Base-by-base conservation (phyloP, 2,888 invertebrate species). In the Exephanes ischioxanthus region DNA sequence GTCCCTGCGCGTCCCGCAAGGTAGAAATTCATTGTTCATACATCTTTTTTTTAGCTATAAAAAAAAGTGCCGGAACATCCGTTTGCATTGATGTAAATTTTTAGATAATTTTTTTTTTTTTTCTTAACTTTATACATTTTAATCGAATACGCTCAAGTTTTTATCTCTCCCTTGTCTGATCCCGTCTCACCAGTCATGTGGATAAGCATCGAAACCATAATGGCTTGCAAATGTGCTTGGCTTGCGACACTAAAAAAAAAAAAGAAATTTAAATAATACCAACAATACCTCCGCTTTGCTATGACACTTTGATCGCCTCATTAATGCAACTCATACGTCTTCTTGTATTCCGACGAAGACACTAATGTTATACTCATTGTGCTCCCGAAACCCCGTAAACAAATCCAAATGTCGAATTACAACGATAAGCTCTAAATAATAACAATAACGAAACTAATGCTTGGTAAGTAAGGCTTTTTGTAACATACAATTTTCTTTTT, bases 1-100 rank as follows among this genome's bases (percentile, higher is more conserved):
- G 94, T 93, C 94, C 94, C 92, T 93, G 93, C 91, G 93, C 94
- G 90, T 94, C 94, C 92, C 94, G 95, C 91, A 95, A 95, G 94
- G 95, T 95, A 94, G 91, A 92, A 89, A 66, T 41, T 33, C 83
- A 89, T 90, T 67, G 70, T 80, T 55, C 73, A 53, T 68, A 72
- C 22, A 45, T 61, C 26, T 48, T 66, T 58, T 79, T 9, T 22
- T 78, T 11, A 55, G 55, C 22, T 55, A 55, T 22, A 22, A 22
- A 55, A 55, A 55, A 58, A 58, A 19, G 58, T 22, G 26, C 22
- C 58, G 9, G 22, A 14, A 58, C 26, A 58, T 26, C 45, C 14
- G 26, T 58, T 26, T 58, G 26, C 58, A 14, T 26, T 26, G 3
- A 58, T 26, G 26, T 22, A 11, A 22, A 26, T 26, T 58, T 22